phyloP scores from a whole-genome alignment of 2,888 invertebrate genomes.

The Aromia moschata region DNA sequence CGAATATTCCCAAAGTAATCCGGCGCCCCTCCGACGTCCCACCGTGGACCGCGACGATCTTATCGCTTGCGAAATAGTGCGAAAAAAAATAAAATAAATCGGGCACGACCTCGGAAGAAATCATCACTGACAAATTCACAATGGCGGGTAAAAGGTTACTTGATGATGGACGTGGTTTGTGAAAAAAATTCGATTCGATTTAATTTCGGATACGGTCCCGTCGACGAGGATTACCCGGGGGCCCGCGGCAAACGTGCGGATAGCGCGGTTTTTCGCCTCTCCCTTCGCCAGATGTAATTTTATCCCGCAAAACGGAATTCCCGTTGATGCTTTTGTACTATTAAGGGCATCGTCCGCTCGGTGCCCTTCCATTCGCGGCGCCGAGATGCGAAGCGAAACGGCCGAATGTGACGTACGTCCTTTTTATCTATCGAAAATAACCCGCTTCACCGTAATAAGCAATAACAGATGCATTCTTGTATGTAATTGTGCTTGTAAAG shows the following conservation, averaged over 20 bases:
- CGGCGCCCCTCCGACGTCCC: background rate
- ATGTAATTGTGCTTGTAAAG: conserved; percentile 54
- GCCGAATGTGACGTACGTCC: conserved; percentile 38
- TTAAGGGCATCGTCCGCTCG: conserved; percentile 54
- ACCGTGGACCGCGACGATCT: background rate
- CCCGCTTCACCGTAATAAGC: conserved; percentile 40
- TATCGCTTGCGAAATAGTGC: conserved; percentile 4
- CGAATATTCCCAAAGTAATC: conserved; percentile 12
- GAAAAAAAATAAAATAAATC: conserved; percentile 12
- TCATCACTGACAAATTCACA: conserved; percentile 56
- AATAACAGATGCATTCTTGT: conserved; percentile 51
- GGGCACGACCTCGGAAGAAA: conserved; percentile 39
- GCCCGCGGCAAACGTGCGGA: background rate
- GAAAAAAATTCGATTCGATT: conserved; percentile 27
- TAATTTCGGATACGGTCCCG: background rate
- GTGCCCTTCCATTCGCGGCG: conserved; percentile 28
- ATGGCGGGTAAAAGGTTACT: conserved; percentile 60
- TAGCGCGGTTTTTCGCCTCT: background rate
- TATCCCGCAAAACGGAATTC: conserved; percentile 8
- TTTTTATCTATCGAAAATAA: conserved; percentile 40
- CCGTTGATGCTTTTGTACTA: conserved; percentile 46
- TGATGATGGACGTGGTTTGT: conserved; percentile 50
- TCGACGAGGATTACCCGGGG: background rate
- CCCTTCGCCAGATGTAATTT: conserved; percentile 8
- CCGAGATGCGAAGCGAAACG: conserved; percentile 28